Percentiles rank a stretch among this genome's conserved stretches.
These are phyloP conservation scores for Microcebus ravelobensis DNA, from an alignment of 2,113 vertebrate genomes.

Conservation along the genomic window DNA sequence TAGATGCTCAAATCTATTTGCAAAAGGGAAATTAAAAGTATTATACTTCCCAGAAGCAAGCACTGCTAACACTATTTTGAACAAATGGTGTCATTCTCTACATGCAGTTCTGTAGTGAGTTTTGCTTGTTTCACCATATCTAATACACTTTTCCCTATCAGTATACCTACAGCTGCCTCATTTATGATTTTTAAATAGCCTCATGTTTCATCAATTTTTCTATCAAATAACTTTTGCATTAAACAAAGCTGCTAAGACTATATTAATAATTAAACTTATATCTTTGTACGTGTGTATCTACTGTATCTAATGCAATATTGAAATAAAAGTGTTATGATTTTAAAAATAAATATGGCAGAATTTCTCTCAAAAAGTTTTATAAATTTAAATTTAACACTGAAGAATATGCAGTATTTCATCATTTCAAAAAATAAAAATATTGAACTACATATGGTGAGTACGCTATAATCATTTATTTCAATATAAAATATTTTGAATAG, in stretches of 20 bases:
- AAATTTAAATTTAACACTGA: neutral
- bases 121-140: neutral
- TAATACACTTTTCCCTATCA: neutral
- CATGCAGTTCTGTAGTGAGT: neutral
- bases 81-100: neutral
- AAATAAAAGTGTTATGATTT: neutral
- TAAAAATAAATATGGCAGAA: neutral
- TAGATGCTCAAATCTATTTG: neutral
- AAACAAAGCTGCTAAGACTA: neutral
- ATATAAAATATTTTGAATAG: constrained; percentile 48
- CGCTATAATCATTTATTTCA: constrained; percentile 20
- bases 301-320: neutral
- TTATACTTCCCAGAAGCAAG: neutral
- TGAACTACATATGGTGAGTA: neutral
- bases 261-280: neutral
- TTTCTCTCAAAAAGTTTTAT: neutral
- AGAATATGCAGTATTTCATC: neutral
- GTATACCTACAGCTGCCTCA: neutral
- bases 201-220: neutral
- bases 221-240: neutral
- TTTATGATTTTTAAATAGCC: constrained; percentile 28
- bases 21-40: neutral
- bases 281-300: neutral
- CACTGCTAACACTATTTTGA: neutral
- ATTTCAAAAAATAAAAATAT: constrained; percentile 46